phyloP scores from a whole-genome alignment of 2,797 vertebrate genomes.

The Neostethus bicornis region DNA sequence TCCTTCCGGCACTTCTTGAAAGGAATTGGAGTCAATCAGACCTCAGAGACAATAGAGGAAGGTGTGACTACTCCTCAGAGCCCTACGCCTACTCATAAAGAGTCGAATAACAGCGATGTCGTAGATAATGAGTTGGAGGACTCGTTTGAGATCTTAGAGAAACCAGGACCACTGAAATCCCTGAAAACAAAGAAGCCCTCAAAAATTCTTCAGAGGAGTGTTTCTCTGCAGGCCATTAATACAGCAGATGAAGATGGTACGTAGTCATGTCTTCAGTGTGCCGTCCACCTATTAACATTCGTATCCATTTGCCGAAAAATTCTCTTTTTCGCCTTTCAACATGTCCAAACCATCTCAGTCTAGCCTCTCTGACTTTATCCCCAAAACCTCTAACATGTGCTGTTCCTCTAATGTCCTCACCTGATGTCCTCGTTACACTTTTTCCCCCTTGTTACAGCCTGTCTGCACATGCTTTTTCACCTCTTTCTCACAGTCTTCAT shows the following conservation, averaged over 20 bases:
- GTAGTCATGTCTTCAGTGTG: slow-evolving; percentile 13
- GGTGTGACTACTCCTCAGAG: slow-evolving; percentile 48
- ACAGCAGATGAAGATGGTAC: slow-evolving; percentile 71
- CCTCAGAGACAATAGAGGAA: slow-evolving; percentile 64
- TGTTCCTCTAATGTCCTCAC: no score
- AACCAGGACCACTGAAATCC: slow-evolving; percentile 49
- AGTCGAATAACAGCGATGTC: slow-evolving; percentile 31
- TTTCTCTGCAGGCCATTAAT: slow-evolving; percentile 78
- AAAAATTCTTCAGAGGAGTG: slow-evolving; percentile 71
- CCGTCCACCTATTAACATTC: no score
- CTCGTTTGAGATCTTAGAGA: slow-evolving; percentile 71
- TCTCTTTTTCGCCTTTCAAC: no score
- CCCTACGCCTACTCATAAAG: slow-evolving; percentile 12
- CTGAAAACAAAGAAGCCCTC: slow-evolving; percentile 64
- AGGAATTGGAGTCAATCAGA: slow-evolving; percentile 57
- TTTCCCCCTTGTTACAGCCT: no score
- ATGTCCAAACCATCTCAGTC: no score
- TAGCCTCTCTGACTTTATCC: no score
- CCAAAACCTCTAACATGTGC: no score
- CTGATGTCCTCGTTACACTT: no score
- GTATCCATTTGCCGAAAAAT: no score
- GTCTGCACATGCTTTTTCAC: no score
- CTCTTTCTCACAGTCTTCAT: no score
- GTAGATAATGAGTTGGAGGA: slow-evolving; percentile 60
- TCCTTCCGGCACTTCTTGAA: slow-evolving; percentile 78